phyloP scores from a whole-genome alignment of 2,797 vertebrate genomes.

The Salmo trutta region DNA sequence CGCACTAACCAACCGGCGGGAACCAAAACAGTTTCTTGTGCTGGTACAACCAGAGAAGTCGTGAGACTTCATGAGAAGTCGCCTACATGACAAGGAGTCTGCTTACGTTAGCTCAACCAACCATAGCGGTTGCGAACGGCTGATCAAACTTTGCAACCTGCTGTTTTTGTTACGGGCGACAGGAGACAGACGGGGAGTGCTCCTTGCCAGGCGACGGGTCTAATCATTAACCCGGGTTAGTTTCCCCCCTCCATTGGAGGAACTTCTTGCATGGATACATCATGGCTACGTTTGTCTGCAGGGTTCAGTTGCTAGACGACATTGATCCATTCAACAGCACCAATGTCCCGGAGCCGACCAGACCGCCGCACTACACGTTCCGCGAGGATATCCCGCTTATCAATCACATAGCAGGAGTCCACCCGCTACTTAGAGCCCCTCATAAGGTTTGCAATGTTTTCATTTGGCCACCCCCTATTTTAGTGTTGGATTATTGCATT shows the following conservation, averaged over 20 bases:
- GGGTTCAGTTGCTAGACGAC: slow-evolving; percentile 94
- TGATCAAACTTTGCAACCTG: slow-evolving; percentile 53
- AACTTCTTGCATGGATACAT: slow-evolving; percentile 79
- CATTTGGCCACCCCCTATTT: too few species aligned
- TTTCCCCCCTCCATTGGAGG: slow-evolving; percentile 27
- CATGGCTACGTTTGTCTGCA: slow-evolving; percentile 88
- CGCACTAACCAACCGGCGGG: background rate
- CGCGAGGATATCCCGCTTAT: slow-evolving; percentile 87
- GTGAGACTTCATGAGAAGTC: background rate
- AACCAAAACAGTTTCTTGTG: background rate
- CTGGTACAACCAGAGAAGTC: background rate
- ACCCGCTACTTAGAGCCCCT: slow-evolving; percentile 87
- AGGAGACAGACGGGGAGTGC: background rate
- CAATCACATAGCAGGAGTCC: slow-evolving; percentile 87
- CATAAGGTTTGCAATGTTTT: slow-evolving; percentile 80
- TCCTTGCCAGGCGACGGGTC: slow-evolving; percentile 25
- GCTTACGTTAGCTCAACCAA: slow-evolving; percentile 30
- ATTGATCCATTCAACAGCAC: slow-evolving; percentile 95
- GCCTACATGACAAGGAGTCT: background rate
- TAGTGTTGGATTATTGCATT: too few species aligned
- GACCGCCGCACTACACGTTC: slow-evolving; percentile 88
- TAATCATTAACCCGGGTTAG: slow-evolving; percentile 30
- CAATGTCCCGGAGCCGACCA: slow-evolving; percentile 89
- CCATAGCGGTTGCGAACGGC: background rate
- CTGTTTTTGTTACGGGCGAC: slow-evolving; percentile 56